Percentiles rank a stretch among this genome's conserved stretches.
Conservation (phyloP, 2,888 invertebrate species). For the Drosophila koepferae region DNA sequence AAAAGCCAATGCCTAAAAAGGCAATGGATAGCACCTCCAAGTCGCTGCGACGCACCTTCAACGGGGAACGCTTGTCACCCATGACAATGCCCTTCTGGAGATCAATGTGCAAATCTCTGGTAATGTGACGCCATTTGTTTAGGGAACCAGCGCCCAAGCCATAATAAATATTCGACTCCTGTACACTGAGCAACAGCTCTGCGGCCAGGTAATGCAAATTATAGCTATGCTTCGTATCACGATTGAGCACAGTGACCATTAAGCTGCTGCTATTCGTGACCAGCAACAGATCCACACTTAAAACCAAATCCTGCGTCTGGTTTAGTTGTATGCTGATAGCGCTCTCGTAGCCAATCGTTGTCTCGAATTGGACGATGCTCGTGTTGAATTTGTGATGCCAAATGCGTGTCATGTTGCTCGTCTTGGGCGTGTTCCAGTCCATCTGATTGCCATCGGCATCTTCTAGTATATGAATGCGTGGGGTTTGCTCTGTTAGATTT, state of each 20-base stretch:
- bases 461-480: conserved; percentile 90
- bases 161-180: conserved; percentile 93
- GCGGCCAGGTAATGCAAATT: conserved; percentile 93
- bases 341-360: conserved; percentile 89
- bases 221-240: conserved; percentile 91
- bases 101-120: conserved; percentile 95
- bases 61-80: conserved; percentile 73
- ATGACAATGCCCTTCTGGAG: conserved; percentile 93
- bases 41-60: conserved; percentile 84
- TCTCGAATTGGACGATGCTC: conserved; percentile 90
- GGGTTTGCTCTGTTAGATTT: conserved; percentile 94
- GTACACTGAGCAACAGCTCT: conserved; percentile 89
- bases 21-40: conserved; percentile 88
- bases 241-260: conserved; percentile 91
- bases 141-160: conserved; percentile 89
- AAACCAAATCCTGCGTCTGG: conserved; percentile 88
- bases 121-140: conserved; percentile 91
- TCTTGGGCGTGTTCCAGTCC: conserved; percentile 91
- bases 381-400: conserved; percentile 87
- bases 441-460: conserved; percentile 90
- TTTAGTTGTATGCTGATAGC: conserved; percentile 88
- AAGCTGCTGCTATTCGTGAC: conserved; percentile 92
- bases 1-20: conserved; percentile 89
- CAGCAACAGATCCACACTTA: conserved; percentile 90
- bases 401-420: conserved; percentile 88